phyloP scores from a whole-genome alignment of 35 echinoderm and acorn worm species.

The Lytechinus pictus region DNA sequence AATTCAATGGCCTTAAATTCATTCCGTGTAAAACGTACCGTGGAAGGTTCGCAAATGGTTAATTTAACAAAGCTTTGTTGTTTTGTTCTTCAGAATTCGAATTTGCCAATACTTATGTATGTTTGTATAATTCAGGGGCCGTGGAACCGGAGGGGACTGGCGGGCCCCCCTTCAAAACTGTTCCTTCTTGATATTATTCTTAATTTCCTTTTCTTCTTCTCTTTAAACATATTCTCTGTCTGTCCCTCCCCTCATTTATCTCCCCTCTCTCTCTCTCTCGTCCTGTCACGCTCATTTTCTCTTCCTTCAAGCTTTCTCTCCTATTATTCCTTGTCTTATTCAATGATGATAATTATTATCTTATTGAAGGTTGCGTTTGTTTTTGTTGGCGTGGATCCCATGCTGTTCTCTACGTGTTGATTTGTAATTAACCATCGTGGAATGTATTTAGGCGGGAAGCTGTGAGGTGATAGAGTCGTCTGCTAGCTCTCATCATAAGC shows the following conservation, averaged over 20 bases:
- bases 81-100: no score
- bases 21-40: no score
- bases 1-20: no score
- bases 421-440: conserved; percentile 12
- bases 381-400: background rate
- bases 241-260: background rate
- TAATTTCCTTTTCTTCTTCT: no score
- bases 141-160: no score
- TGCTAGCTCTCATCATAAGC: background rate
- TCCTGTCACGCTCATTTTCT: background rate
- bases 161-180: no score
- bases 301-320: background rate
- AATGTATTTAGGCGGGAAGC: conserved; percentile 1
- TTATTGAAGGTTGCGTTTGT: background rate
- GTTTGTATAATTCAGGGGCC: no score
- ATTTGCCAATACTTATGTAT: no score
- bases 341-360: background rate
- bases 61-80: no score
- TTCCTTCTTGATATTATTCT: no score
- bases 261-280: no score
- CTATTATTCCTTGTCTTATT: background rate
- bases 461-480: background rate
- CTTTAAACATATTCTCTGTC: background rate
- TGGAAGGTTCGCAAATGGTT: no score
- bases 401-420: conserved; percentile 9